phyloP scores from a whole-genome alignment of 2,113 vertebrate genomes.

The Oncorhynchus kisutch region DNA sequence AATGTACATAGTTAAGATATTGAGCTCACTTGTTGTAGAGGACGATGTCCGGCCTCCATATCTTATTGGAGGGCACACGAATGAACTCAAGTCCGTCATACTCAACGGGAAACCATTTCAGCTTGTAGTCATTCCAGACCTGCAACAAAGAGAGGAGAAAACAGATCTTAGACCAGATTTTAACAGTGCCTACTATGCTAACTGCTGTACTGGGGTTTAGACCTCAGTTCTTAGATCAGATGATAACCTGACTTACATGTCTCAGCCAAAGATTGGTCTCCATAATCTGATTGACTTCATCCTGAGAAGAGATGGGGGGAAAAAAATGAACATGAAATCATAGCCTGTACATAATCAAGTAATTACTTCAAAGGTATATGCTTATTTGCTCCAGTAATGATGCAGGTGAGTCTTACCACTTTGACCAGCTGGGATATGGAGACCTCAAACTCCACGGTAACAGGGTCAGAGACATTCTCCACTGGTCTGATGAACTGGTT shows the following conservation, averaged over 20 bases:
- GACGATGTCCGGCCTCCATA: conserved; percentile 95
- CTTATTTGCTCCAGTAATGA: not conserved
- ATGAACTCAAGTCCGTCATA: conserved; percentile 89
- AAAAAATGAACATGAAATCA: not conserved
- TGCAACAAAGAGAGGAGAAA: conserved; percentile 47
- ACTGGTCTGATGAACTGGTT: conserved; percentile 91
- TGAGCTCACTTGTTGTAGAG: conserved; percentile 90
- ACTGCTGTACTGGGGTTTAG: not conserved
- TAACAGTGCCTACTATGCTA: not conserved
- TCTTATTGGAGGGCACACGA: conserved; percentile 88
- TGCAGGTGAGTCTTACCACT: conserved; percentile 72
- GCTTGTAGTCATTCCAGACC: conserved; percentile 94
- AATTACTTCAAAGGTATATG: not conserved
- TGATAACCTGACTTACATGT: conserved; percentile 77
- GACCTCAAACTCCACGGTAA: conserved; percentile 87
- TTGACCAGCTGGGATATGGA: conserved; percentile 93
- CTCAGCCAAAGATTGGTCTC: conserved; percentile 94
- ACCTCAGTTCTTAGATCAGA: not conserved
- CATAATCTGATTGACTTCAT: conserved; percentile 98
- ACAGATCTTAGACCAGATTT: not conserved
- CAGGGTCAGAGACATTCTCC: conserved; percentile 90
- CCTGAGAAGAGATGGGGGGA: conserved; percentile 67
- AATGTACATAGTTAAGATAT: not conserved
- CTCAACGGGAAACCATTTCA: conserved; percentile 82
- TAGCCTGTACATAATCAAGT: not conserved